Base-by-base conservation (phyloP, 2,797 vertebrate species). In the Cuculus canorus region DNA sequence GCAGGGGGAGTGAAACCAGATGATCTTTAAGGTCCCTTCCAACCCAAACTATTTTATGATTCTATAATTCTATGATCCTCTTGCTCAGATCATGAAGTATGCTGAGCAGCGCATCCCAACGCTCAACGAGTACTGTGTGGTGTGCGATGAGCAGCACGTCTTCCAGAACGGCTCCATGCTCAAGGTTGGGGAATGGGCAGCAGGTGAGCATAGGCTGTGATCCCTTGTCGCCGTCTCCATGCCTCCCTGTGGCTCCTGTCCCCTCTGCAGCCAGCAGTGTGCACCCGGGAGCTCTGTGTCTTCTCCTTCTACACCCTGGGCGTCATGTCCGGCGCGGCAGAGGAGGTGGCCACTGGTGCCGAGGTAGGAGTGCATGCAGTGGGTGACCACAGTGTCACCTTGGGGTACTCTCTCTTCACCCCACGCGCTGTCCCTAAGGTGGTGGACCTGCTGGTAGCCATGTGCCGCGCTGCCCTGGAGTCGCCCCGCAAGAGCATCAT, bases 111-210 rank as follows among this genome's bases (percentile, higher is more conserved):
- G 99, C 92, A 99, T 99, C 88, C 99, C 99, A 5, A 99, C 99
- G 1, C 97, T 99, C 93, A 99, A 99, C 3, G 99, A 99, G 95
- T 99, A 99, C 98, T 99, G 99, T 2, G 99, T 99, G 97, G 99
- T 99, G 78, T 99, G 99, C 83, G 99, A 99, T 7, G 99, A 99
- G 89, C 99, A 99, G 98, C 99, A 99, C 47, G 99, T 99, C 98
- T 99, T 99, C 98, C 99, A 99, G 98, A 99, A 99, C 0, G 99
- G 99, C 88, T 99, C 99, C 93, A 99, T 99, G 99, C 98, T 99
- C 79, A 99, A 99, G 99, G 99, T 99, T 97, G 2, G 21, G 45
- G 10, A 11, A 93, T 9, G 11, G 45, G 37, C 71, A 11, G 4
- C 0, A 2, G 14, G 18, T 0, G 1, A 28, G 11, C 4, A 0